These are phyloP conservation scores for Chaetorhynchus papuensis DNA, from an alignment of 2,113 vertebrate genomes.

Conservation along the genomic window DNA sequence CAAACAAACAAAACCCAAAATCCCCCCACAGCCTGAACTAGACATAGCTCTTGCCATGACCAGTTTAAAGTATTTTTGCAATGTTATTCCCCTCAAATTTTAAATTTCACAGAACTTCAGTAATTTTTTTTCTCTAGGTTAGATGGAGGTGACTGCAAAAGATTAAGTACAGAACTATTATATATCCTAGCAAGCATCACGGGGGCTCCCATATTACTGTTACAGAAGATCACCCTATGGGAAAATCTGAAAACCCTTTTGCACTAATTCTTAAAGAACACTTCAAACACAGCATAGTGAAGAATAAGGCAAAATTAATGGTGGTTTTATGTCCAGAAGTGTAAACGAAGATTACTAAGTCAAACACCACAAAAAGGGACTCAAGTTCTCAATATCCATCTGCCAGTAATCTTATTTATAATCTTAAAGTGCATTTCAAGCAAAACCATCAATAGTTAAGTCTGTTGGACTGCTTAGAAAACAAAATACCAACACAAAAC, in stretches of 20 bases:
- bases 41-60: neutral
- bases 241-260: neutral
- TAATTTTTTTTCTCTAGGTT: neutral
- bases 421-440: neutral
- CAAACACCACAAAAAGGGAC: neutral
- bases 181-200: neutral
- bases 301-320: neutral
- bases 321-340: neutral
- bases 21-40: neutral
- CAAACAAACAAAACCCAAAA: neutral
- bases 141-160: neutral
- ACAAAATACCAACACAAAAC: neutral
- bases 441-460: neutral
- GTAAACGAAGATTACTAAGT: neutral
- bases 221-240: neutral
- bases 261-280: neutral
- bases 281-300: neutral
- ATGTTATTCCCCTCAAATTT: neutral
- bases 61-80: neutral
- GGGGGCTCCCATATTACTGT: neutral
- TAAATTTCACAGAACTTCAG: neutral
- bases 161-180: neutral
- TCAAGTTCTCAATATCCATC: neutral
- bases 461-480: neutral
- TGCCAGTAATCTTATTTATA: neutral